phyloP scores from a whole-genome alignment of 2,113 vertebrate genomes.

The Tychaedon coryphoeus region DNA sequence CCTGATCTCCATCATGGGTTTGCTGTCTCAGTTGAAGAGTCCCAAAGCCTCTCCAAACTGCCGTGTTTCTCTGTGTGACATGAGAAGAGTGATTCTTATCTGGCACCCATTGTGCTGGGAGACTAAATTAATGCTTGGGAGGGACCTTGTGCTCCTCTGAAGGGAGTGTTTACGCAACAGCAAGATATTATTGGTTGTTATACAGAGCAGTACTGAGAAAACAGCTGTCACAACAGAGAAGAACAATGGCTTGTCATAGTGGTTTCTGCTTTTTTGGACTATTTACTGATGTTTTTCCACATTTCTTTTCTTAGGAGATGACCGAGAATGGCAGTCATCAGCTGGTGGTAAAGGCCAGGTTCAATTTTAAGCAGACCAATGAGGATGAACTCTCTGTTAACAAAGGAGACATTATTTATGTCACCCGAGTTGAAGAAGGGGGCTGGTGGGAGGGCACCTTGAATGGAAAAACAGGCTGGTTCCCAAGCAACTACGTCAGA shows the following conservation, averaged over 20 bases:
- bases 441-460: conserved; percentile 98
- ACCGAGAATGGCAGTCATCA: conserved; percentile 88
- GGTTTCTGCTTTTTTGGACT: background rate
- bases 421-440: conserved; percentile 93
- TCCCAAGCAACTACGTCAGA: conserved; percentile 97
- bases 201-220: background rate
- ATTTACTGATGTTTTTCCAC: background rate
- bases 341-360: conserved; percentile 93
- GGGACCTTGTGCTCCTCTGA: background rate
- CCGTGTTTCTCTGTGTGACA: background rate
- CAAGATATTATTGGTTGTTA: background rate
- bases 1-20: background rate
- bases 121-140: background rate
- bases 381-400: conserved; percentile 95
- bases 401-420: conserved; percentile 94
- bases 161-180: background rate
- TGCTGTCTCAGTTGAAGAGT: background rate
- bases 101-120: background rate
- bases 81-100: background rate
- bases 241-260: background rate
- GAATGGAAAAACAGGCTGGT: conserved; percentile 94
- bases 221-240: conserved; percentile 41
- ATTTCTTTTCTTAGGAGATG: conserved; percentile 85
- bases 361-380: conserved; percentile 98
- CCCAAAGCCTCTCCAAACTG: background rate